A percentile compares a stretch with the other conserved stretches of the same genome.
Evolutionary conservation across 2,888 invertebrate species (phyloP).

Genomic region (Blastobasis lacticolella): DNA sequence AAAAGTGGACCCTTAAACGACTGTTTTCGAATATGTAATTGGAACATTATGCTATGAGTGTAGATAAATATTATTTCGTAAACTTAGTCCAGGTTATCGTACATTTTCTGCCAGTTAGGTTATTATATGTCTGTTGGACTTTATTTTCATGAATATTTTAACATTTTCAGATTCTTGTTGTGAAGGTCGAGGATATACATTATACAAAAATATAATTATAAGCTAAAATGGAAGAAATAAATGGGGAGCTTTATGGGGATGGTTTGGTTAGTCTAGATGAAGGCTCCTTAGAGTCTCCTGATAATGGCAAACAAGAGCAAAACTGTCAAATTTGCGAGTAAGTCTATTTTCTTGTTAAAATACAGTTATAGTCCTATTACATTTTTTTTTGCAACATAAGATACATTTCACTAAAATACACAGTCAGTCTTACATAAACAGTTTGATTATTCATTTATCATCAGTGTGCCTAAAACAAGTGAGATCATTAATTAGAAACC

Average conservation of each 20-base stretch:
- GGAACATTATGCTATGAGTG: no score
- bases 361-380: background rate
- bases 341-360: slow-evolving; percentile 28
- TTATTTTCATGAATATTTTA: no score
- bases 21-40: no score
- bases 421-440: no score
- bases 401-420: no score
- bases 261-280: slow-evolving; percentile 66
- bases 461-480: background rate
- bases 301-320: slow-evolving; percentile 72
- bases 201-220: slow-evolving; percentile 63
- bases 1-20: no score
- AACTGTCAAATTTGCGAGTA: slow-evolving; percentile 80
- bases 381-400: background rate
- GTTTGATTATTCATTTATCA: background rate
- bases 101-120: no score
- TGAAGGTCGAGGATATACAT: slow-evolving; percentile 57
- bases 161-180: slow-evolving; percentile 57
- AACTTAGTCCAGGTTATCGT: no score
- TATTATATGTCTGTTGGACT: background rate
- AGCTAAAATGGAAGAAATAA: slow-evolving; percentile 77
- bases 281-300: slow-evolving; percentile 63
- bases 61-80: no score
- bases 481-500: background rate
- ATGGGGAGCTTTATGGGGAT: slow-evolving; percentile 69